These are phyloP conservation scores for Istiophorus platypterus DNA, from an alignment of 2,113 vertebrate genomes.

Conservation along the genomic window DNA sequence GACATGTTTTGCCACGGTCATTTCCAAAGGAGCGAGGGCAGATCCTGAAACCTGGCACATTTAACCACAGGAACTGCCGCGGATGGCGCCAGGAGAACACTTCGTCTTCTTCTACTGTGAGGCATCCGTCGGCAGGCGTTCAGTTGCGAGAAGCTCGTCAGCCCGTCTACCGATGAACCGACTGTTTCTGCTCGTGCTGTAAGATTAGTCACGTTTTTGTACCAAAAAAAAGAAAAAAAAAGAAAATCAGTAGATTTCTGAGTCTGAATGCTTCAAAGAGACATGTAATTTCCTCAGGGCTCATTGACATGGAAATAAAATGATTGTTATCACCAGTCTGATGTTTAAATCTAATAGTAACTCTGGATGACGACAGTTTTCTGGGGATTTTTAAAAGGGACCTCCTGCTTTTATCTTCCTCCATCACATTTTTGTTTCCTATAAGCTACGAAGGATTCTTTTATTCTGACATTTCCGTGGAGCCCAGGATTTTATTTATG, in stretches of 20 bases:
- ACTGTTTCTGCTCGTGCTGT: conserved; percentile 18
- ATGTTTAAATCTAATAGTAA: background rate
- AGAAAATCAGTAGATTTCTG: background rate
- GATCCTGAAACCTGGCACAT: background rate
- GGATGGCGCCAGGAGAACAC: background rate
- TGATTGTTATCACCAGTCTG: background rate
- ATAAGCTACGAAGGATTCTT: background rate
- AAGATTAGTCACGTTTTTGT: conserved; percentile 26
- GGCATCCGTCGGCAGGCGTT: conserved; percentile 14
- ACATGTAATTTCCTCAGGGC: conserved; percentile 12
- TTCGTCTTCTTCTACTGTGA: conserved; percentile 1
- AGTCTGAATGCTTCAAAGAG: background rate
- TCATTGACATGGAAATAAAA: conserved; percentile 40
- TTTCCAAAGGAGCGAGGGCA: conserved; percentile 7
- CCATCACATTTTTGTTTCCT: background rate
- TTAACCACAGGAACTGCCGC: conserved; percentile 22
- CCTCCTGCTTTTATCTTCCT: background rate
- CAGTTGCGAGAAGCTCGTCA: conserved; percentile 16
- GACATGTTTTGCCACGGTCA: background rate
- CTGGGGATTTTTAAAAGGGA: background rate
- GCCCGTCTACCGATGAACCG: background rate
- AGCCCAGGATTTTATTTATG: background rate
- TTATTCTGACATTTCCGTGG: background rate
- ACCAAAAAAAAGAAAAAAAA: background rate
- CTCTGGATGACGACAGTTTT: background rate